Evolutionary conservation across 1,140 invertebrate species (phyloP).

Genomic region (Drosophila baimaii): DNA sequence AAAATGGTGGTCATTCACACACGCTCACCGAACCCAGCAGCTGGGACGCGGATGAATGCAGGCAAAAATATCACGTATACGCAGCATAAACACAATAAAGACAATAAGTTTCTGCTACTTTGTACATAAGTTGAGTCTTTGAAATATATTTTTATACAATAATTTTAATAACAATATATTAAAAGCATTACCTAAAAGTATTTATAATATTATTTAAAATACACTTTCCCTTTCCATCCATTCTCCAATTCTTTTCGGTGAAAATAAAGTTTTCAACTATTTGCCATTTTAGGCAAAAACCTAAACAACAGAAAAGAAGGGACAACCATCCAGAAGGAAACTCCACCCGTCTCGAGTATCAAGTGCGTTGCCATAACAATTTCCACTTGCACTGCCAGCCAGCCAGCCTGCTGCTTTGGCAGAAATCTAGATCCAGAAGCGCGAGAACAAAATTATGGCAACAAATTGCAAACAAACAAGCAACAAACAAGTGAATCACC

Average conservation of each 20-base stretch:
- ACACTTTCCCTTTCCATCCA: no score
- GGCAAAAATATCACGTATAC: slow-evolving; percentile 42
- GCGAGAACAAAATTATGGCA: slow-evolving; percentile 69
- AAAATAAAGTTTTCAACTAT: background rate
- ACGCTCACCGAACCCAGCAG: background rate
- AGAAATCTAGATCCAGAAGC: slow-evolving; percentile 40
- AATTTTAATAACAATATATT: no score
- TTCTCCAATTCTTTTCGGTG: background rate
- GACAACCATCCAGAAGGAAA: background rate
- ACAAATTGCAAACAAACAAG: slow-evolving; percentile 83
- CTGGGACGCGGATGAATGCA: slow-evolving; percentile 12
- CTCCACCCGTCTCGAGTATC: background rate
- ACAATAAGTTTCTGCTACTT: no score
- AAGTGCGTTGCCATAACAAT: slow-evolving; percentile 64
- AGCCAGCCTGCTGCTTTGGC: slow-evolving; percentile 29
- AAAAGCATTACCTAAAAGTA: background rate
- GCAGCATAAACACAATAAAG: slow-evolving; percentile 21
- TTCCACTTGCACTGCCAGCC: slow-evolving; percentile 39
- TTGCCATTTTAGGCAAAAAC: background rate
- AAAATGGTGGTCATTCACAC: slow-evolving; percentile 32
- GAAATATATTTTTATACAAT: no score
- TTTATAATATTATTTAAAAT: background rate
- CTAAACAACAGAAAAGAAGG: background rate
- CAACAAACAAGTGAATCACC: slow-evolving; percentile 81
- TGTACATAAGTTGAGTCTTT: no score